Conservation (phyloP, 2,888 invertebrate species). For the Dichetophora obliterata region DNA sequence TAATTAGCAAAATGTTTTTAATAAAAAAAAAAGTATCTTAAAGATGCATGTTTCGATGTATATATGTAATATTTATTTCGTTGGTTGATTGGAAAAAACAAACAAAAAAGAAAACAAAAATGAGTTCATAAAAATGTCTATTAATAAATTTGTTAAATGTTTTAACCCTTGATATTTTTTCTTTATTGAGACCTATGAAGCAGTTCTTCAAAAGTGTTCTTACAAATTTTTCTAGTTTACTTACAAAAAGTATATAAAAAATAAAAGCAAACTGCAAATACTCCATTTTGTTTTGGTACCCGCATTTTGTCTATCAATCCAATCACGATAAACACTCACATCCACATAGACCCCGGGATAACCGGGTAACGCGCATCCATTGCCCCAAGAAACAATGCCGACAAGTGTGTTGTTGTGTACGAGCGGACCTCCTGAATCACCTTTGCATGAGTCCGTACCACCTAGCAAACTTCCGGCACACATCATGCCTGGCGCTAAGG, state of each 20-base stretch:
- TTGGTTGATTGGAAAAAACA: constrained; percentile 15
- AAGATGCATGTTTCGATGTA: background rate
- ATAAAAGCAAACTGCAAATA: constrained; percentile 1
- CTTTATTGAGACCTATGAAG: no score
- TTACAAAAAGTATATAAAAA: background rate
- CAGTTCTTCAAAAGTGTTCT: no score
- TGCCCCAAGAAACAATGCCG: constrained; percentile 66
- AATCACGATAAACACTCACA: constrained; percentile 60
- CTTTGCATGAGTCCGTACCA: constrained; percentile 64
- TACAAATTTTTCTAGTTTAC: no score
- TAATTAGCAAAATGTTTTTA: constrained; percentile 38
- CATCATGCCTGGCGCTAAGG: constrained; percentile 60
- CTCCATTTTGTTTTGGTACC: constrained; percentile 30
- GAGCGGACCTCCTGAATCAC: constrained; percentile 65
- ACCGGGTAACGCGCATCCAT: constrained; percentile 59
- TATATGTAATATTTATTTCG: no score
- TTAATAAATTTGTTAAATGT: constrained; percentile 6
- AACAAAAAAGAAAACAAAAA: constrained; percentile 6
- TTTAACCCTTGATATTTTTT: background rate
- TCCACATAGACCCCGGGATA: constrained; percentile 61
- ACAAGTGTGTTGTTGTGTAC: constrained; percentile 59
- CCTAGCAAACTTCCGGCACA: constrained; percentile 62
- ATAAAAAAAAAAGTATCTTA: background rate
- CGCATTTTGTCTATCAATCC: constrained; percentile 60
- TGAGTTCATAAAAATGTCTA: background rate